Evolutionary conservation across 2,113 vertebrate species (phyloP).

Genomic region (Syrmaticus mikado): DNA sequence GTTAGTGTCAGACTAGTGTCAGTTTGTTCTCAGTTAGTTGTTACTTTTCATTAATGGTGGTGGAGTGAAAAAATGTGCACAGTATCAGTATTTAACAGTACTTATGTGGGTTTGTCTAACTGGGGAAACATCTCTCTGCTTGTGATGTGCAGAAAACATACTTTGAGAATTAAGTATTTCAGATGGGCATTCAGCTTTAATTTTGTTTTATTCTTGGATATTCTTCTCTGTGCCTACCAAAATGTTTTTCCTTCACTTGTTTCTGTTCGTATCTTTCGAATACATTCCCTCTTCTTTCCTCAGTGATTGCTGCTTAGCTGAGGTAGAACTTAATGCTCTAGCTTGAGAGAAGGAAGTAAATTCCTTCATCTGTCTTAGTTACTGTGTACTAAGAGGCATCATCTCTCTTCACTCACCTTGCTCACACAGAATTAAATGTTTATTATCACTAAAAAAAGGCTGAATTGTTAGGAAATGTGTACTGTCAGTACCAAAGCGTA

Average conservation of each 20-base stretch:
- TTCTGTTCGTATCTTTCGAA: background rate
- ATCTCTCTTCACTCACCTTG: background rate
- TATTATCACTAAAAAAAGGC: background rate
- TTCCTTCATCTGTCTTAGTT: background rate
- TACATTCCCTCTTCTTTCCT: background rate
- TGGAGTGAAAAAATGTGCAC: background rate
- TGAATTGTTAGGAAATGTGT: background rate
- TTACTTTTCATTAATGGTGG: background rate
- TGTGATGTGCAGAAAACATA: background rate
- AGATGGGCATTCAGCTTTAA: background rate
- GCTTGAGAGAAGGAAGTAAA: background rate
- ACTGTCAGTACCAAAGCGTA: accelerated
- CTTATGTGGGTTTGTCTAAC: background rate
- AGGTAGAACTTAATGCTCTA: background rate
- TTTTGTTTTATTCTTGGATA: background rate
- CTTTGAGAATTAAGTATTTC: background rate
- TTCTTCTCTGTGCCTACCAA: background rate
- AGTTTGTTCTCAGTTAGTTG: background rate
- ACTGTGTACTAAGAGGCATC: background rate
- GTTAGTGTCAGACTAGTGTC: background rate
- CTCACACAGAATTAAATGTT: background rate
- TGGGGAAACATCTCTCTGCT: background rate
- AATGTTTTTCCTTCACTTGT: background rate
- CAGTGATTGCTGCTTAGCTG: background rate
- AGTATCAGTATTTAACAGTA: background rate